phyloP scores from a whole-genome alignment of 1,140 invertebrate genomes.

The Lepidurus apus region DNA sequence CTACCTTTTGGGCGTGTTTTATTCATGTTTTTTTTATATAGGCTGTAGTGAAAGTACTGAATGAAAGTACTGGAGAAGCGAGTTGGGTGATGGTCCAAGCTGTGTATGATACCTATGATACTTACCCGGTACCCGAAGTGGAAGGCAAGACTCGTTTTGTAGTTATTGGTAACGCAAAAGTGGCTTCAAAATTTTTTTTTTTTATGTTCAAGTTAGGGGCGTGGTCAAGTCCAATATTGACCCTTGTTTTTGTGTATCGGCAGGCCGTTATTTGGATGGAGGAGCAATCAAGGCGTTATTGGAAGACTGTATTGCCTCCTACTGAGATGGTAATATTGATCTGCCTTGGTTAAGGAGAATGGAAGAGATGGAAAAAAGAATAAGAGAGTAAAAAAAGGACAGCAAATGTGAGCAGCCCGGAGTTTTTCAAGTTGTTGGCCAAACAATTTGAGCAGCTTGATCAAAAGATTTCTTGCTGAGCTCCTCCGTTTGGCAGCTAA shows the following conservation, averaged over 20 bases:
- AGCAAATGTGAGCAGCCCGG: background rate
- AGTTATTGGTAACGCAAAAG: background rate
- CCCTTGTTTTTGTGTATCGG: background rate
- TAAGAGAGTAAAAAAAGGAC: background rate
- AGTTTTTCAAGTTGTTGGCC: conserved; percentile 21
- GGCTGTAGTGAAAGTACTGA: background rate
- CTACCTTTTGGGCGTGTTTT: background rate
- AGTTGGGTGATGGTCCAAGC: conserved; percentile 39
- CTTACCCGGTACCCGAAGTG: conserved; percentile 33
- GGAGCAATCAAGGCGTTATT: background rate
- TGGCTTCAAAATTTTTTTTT: background rate
- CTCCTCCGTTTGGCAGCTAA: conserved; percentile 12
- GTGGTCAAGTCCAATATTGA: background rate
- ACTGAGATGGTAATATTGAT: background rate
- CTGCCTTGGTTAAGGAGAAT: background rate
- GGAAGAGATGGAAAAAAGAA: background rate
- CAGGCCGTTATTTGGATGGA: background rate
- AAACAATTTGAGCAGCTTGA: conserved; percentile 22
- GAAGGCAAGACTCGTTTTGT: background rate
- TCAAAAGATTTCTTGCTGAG: conserved; percentile 10
- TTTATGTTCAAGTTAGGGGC: background rate
- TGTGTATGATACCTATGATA: conserved; percentile 41
- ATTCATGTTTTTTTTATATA: background rate
- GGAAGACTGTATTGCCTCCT: background rate
- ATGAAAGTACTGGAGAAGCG: background rate